Percentiles rank a stretch among this genome's conserved stretches.
These are phyloP conservation scores for Otolemur garnettii DNA, from an alignment of 2,113 vertebrate species.

Conservation along the genomic window DNA sequence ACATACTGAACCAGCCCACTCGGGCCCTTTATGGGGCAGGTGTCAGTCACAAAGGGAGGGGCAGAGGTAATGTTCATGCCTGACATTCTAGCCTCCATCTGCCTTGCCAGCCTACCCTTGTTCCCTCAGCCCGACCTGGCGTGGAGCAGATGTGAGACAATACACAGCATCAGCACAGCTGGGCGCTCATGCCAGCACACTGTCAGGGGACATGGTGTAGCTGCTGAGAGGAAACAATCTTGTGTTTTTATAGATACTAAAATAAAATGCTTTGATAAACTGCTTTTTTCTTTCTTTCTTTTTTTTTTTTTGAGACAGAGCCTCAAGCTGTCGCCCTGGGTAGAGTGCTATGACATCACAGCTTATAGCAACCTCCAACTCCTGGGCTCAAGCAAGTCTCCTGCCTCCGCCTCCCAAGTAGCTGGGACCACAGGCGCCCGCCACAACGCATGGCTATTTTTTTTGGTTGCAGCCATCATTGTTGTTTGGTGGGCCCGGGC, in stretches of 20 bases:
- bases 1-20: not conserved
- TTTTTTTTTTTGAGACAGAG: no score
- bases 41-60: not conserved
- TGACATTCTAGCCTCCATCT: not conserved
- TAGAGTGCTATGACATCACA: no score
- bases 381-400: no score
- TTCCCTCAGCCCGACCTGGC: not conserved
- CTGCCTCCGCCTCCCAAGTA: no score
- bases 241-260: not conserved
- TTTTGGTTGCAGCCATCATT: no score
- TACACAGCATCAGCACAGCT: accelerated
- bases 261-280: not conserved
- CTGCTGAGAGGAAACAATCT: not conserved
- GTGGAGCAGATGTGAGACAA: not conserved
- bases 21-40: not conserved
- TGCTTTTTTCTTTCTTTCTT: not conserved
- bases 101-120: not conserved
- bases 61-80: accelerated
- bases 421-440: no score
- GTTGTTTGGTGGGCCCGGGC: no score
- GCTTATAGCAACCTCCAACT: no score
- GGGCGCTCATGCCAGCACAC: accelerated
- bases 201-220: not conserved
- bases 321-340: no score
- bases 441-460: no score